phyloP scores from a whole-genome alignment of 2,888 invertebrate species.

The Gastracanthus pulcherrimus region DNA sequence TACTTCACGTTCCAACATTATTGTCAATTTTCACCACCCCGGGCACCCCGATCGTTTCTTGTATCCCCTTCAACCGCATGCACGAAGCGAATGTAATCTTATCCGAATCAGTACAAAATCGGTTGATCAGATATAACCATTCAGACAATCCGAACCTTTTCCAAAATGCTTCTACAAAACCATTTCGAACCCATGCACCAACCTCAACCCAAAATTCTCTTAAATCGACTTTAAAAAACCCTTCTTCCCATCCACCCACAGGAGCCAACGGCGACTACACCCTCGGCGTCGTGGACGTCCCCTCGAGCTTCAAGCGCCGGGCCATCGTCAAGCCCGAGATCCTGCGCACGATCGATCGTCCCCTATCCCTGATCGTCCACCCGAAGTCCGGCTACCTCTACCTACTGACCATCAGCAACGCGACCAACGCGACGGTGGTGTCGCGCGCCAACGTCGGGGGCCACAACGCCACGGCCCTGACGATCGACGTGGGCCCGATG shows the following conservation, averaged over 20 bases:
- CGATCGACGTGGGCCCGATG: neutral
- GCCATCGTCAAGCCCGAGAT: neutral
- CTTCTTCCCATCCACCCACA: neutral
- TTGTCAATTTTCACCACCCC: no score
- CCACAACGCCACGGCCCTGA: neutral
- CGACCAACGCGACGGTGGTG: neutral
- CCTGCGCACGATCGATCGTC: slow-evolving; percentile 9
- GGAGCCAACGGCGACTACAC: slow-evolving; percentile 3
- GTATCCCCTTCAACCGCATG: no score
- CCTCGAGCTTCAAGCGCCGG: slow-evolving; percentile 11
- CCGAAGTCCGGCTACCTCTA: slow-evolving; percentile 24
- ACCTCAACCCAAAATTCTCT: no score
- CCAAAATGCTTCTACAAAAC: neutral
- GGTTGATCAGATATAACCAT: no score
- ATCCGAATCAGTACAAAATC: no score
- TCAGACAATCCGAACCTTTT: no score
- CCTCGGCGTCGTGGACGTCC: slow-evolving; percentile 22
- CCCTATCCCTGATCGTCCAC: slow-evolving; percentile 19
- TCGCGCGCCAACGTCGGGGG: neutral
- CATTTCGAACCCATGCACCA: neutral
- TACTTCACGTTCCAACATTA: no score
- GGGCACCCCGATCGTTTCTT: no score
- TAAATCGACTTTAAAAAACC: no score
- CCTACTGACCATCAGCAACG: neutral
- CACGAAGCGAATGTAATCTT: no score